Conservation (phyloP, 2,797 vertebrate genomes). For the Molossus molossus region DNA sequence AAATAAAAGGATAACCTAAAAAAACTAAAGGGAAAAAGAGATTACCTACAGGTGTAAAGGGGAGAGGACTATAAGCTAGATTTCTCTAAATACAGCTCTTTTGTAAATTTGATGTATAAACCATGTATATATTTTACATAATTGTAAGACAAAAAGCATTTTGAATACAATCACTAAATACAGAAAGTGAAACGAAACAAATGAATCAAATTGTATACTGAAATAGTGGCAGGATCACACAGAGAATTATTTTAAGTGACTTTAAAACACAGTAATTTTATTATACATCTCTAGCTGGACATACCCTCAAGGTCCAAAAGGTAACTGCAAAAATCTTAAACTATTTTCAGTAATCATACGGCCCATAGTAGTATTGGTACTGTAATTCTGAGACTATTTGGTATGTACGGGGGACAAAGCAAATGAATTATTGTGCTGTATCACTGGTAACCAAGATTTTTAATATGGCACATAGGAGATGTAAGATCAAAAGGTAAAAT, state of each 20-base stretch:
- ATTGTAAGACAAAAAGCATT: constrained; percentile 30
- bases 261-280: constrained; percentile 60
- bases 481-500: constrained; percentile 29
- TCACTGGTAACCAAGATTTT: constrained; percentile 37
- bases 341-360: constrained; percentile 48
- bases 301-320: not conserved
- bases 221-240: not conserved
- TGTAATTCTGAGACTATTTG: constrained; percentile 25
- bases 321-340: constrained; percentile 30
- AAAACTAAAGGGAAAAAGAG: constrained; percentile 20
- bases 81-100: constrained; percentile 54
- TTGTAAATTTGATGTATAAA: constrained; percentile 59
- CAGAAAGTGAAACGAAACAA: constrained; percentile 48
- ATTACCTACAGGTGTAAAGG: not conserved
- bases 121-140: constrained; percentile 19
- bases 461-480: not conserved
- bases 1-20: not conserved
- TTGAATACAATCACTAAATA: constrained; percentile 39
- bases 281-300: not conserved
- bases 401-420: constrained; percentile 1
- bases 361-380: not conserved
- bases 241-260: constrained; percentile 34
- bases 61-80: not conserved
- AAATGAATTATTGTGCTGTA: not conserved
- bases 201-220: not conserved